Base-by-base conservation (phyloP, 2,113 vertebrate species). In the Perccottus glenii region DNA sequence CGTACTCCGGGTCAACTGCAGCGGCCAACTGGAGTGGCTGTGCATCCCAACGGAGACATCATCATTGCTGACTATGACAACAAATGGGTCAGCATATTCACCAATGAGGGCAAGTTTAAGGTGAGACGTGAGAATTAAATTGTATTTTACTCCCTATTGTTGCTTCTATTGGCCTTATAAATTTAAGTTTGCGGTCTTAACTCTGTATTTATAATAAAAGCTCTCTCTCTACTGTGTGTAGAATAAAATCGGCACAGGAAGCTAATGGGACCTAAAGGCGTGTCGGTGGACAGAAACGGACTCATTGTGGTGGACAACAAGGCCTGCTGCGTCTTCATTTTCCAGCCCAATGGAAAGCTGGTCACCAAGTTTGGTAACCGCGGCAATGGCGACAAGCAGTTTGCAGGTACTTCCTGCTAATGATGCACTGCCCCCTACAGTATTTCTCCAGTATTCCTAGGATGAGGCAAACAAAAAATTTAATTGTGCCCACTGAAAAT, bases 1-100 rank as follows among this genome's bases (percentile, higher is more conserved):
- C 92, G 98, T 61, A 95, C 96, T 49, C 97, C 98, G 0, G 97
- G 98, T 75, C 98, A 99, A 79, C 76, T 99, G 69, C 98, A 99
- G 82, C 84, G 98, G 44, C 98, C 98, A 35, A 99, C 98, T 0
- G 98, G 98, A 1, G 96, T 98, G 7, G 96, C 98, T 1, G 92
- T 98, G 49, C 98, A 99, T 80, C 96, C 97, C 32, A 96, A 92
- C 33, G 95, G 97, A 60, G 98, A 99, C 89, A 96, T 99, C 73
- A 98, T 99, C 81, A 96, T 98, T 15, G 98, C 98, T 1, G 98
- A 99, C 85, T 98, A 99, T 5, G 98, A 99, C 85, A 99, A 98
- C 85, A 99, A 98, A 75, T 99, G 97, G 98, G 95, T 98, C 89
- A 99, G 97, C 96, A 96, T 98, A 85, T 99, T 99, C 84, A 97